Base-by-base conservation (phyloP, 2,888 invertebrate species). In the Drosophila testacea region DNA sequence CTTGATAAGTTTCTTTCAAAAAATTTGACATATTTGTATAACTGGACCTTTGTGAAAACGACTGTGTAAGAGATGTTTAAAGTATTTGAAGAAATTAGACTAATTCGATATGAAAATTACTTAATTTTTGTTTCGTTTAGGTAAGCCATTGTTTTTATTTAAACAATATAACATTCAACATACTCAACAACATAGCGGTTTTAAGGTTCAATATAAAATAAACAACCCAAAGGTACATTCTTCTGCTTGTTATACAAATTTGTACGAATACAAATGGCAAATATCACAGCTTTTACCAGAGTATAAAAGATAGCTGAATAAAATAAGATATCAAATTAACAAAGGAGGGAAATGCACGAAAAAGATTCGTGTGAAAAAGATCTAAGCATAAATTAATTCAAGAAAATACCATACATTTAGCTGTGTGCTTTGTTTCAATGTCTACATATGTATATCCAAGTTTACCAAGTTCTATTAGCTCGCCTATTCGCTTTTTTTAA, bases 1-100 rank as follows among this genome's bases (percentile, higher is more conserved):
- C 51, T 65, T 69, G 64, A 69, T 64, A 82, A 52, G 61, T 68
- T 51, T 65, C 52, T 64, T 67, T 42, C 65, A 54, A 57, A 84
- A 76, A 76, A 70, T 50, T 41, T 67, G 68, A 69, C 73, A 69
- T 48, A 69, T 59, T 68, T 64, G 42, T 59, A 52, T 13, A 44
- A 41, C 36, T 57, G 46, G 4, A 50, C 22, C 30, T 28, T 60
- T 42, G 32, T 39, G n/a, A 36, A 51, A 44, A 22, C 34, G 27
- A 27, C 52, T 22, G 34, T 34, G 42, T 42, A n/a, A 42, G 6
- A 30, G 2, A 30, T 16, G 30, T n/a, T n/a, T 32, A 32, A 44
- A 22, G 22, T 7, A 32, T 32, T n/a, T 44, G 4, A n/a, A n/a
- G 6, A 44, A 44, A 27, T 28, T 22, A 0, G 27, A 44, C 27